Percentiles rank a stretch among this genome's conserved stretches.
Evolutionary conservation across 2,888 invertebrate species (phyloP).

Genomic region (Exephanes ischioxanthus): DNA sequence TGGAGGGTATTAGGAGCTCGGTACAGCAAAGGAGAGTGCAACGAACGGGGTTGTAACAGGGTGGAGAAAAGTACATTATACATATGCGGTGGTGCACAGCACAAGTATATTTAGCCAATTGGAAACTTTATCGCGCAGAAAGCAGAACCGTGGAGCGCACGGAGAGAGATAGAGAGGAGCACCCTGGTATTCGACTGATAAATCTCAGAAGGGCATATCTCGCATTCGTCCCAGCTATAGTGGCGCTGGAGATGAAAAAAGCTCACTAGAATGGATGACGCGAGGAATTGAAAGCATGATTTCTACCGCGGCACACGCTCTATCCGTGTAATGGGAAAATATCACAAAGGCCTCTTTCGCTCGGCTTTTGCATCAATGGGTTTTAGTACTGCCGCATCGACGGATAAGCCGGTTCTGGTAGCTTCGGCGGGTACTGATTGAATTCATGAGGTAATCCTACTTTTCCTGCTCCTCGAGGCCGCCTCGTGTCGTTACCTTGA

Average conservation of each 20-base stretch:
- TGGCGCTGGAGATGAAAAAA: not conserved
- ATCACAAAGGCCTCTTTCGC: constrained; percentile 41
- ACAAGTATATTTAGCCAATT: not conserved
- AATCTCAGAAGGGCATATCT: constrained; percentile 2
- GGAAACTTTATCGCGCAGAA: not conserved
- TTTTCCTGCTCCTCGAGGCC: not conserved
- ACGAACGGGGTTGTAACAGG: constrained; percentile 42
- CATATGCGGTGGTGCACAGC: constrained; percentile 14
- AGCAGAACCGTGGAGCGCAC: not conserved
- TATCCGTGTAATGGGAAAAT: constrained; percentile 51
- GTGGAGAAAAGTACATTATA: constrained; percentile 38
- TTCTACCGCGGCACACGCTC: constrained; percentile 24
- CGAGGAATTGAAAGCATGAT: constrained; percentile 19
- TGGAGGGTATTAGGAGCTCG: constrained; percentile 24
- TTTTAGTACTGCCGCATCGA: constrained; percentile 30
- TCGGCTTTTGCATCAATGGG: constrained; percentile 20
- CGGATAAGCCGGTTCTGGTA: constrained; percentile 46
- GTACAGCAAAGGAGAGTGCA: constrained; percentile 27
- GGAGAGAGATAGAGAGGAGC: constrained; percentile 3
- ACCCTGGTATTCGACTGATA: constrained; percentile 36
- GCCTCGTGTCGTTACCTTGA: not conserved
- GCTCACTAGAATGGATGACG: constrained; percentile 12
- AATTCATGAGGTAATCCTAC: constrained; percentile 43
- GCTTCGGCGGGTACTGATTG: constrained; percentile 37
- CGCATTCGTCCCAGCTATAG: not conserved